A percentile compares a stretch with the other conserved stretches of the same genome.
Evolutionary conservation across 2,888 invertebrate species (phyloP).

Genomic region (Parthenolecanium corni): DNA sequence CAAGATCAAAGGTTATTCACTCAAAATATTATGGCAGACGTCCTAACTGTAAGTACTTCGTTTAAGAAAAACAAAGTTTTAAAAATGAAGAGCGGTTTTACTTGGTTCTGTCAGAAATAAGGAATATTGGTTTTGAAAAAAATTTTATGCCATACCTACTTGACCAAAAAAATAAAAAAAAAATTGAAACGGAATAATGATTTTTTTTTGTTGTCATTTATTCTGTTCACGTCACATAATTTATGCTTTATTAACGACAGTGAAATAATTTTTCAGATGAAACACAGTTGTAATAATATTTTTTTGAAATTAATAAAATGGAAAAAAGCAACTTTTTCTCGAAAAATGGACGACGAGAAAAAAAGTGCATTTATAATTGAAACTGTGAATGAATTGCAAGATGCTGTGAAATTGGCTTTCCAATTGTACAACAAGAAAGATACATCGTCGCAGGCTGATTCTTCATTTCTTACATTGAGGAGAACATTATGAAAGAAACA

Average conservation of each 20-base stretch:
- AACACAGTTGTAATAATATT: slow-evolving; percentile 7
- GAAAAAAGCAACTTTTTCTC: neutral
- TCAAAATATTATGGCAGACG: too few relatives aligned
- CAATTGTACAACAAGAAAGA: slow-evolving; percentile 9
- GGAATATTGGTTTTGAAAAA: too few relatives aligned
- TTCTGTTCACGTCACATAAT: neutral
- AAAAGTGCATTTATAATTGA: slow-evolving; percentile 1
- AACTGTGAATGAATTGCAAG: slow-evolving; percentile 15
- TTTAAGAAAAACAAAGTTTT: too few relatives aligned
- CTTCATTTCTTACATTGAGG: slow-evolving; percentile 4
- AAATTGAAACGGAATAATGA: neutral
- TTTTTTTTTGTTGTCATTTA: too few relatives aligned
- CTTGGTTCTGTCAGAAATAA: too few relatives aligned
- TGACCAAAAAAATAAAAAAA: neutral
- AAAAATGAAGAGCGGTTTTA: too few relatives aligned
- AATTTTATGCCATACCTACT: too few relatives aligned
- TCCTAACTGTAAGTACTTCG: too few relatives aligned
- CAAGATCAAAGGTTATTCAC: too few relatives aligned
- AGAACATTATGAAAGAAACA: neutral
- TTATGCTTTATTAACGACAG: neutral
- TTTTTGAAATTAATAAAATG: slow-evolving; percentile 12
- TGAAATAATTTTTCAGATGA: slow-evolving; percentile 6
- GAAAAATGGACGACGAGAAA: neutral
- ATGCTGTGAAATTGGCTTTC: slow-evolving; percentile 1
- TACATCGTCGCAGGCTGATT: slow-evolving; percentile 8